phyloP scores from a whole-genome alignment of 2,888 invertebrate genomes.

The Julus scandinavius region DNA sequence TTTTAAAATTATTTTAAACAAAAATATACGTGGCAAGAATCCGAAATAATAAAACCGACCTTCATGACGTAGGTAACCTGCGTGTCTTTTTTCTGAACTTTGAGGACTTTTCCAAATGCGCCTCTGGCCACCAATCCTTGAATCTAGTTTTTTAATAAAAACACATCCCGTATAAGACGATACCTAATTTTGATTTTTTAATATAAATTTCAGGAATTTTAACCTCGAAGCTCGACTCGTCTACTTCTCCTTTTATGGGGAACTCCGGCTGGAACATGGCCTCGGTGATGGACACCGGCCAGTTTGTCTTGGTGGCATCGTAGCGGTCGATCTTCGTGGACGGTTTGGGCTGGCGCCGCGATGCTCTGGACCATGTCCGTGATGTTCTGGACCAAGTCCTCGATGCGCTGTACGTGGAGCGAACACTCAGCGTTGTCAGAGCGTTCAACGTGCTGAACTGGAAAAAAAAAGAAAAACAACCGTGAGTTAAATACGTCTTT shows the following conservation, averaged over 20 bases:
- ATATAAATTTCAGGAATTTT: no score
- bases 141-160: slow-evolving; percentile 67
- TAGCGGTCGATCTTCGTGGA: slow-evolving; percentile 69
- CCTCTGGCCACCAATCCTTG: slow-evolving; percentile 84
- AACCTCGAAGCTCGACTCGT: slow-evolving; percentile 70
- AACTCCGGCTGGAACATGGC: slow-evolving; percentile 90
- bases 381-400: slow-evolving; percentile 57
- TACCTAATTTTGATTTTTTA: no score
- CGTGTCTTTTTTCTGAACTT: slow-evolving; percentile 76
- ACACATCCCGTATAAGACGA: no score
- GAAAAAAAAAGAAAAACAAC: not conserved
- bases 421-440: slow-evolving; percentile 55
- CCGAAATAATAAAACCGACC: no score
- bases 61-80: slow-evolving; percentile 83
- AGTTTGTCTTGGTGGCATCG: slow-evolving; percentile 75
- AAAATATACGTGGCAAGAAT: no score
- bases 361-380: slow-evolving; percentile 45
- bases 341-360: slow-evolving; percentile 66
- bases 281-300: slow-evolving; percentile 85
- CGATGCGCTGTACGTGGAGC: slow-evolving; percentile 54
- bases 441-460: slow-evolving; percentile 57
- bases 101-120: slow-evolving; percentile 89
- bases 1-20: no score
- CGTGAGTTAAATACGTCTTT: not conserved
- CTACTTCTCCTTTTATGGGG: slow-evolving; percentile 75